Evolutionary conservation across 1,140 invertebrate genomes (phyloP), one percentile per base, ranked within the genome.

Genomic region (Idris sp.): DNA sequence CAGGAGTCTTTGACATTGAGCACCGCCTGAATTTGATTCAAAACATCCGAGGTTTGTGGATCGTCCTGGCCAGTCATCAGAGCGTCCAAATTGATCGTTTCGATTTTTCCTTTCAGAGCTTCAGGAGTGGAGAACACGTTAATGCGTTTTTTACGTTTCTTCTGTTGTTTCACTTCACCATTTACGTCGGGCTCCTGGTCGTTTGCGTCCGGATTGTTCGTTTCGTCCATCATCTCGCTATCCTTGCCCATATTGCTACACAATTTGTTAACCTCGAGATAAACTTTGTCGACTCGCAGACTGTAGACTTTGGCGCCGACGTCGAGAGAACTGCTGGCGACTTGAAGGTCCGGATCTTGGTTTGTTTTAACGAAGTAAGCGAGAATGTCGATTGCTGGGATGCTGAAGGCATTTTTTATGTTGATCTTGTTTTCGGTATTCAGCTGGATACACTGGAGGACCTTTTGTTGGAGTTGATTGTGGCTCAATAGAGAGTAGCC

Each of bases 221-320:
- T 11, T 6, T 44, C 46, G 6, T 62, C 30, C 14, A 61, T 54
- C 75, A 0, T 82, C 78, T 13, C 81, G 54, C 81, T 79, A 0
- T 88, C 68, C 77, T 88, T 89, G 3, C 84, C 82, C n/a, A 92
- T 84, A 19, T 90, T 91, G 22, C 90, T 91, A 7, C 91, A 90
- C 84, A 96, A 91, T 85, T 94, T 94, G 16, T 94, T 86, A 5
- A 93, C 91, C 69, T 95, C 92, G 38, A 90, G 87, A 82, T 95
- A 91, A 7, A 96, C 90, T 67, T 90, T 90, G 85, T 96, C 94
- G 0, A 96, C 94, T 71, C 94, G 86, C 44, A 91, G 91, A 0
- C 92, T 92, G 84, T 96, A 96, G 43, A 96, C 94, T 83, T 94
- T 94, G 7, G 93, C 89, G 64, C 93, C 93, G 0, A 94, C 93